Percentiles rank a stretch among this genome's conserved stretches.
Evolutionary conservation across 2,113 vertebrate species (phyloP).

Genomic region (Numida meleagris): DNA sequence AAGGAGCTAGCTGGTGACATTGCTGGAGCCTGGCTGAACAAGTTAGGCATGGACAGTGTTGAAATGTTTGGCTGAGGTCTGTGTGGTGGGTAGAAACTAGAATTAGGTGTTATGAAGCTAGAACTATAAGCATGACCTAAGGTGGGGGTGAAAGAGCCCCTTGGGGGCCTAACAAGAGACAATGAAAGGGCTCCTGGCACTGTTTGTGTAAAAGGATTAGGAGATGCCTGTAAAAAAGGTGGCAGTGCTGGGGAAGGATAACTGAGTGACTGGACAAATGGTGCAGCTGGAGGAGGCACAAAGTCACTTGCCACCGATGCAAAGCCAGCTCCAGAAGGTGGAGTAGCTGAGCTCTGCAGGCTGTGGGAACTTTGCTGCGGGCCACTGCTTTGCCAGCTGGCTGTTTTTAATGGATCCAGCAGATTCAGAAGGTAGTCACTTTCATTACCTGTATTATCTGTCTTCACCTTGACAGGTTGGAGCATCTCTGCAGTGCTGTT

Average conservation of each 20-base stretch:
- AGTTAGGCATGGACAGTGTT: conserved; percentile 79
- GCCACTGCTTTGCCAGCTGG: conserved; percentile 38
- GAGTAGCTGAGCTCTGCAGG: conserved; percentile 4
- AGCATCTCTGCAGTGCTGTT: conserved; percentile 73
- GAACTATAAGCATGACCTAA: conserved; percentile 82
- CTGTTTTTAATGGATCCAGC: conserved; percentile 86
- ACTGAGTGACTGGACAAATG: conserved; percentile 72
- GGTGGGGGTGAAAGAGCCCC: conserved; percentile 78
- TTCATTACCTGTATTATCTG: conserved; percentile 31
- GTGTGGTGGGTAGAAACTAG: conserved; percentile 76
- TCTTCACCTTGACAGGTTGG: conserved; percentile 73
- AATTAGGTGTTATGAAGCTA: conserved; percentile 71
- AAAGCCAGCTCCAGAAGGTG: conserved; percentile 31
- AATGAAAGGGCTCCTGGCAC: conserved; percentile 68
- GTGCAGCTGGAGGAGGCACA: conserved; percentile 26
- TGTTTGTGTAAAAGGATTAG: conserved; percentile 86
- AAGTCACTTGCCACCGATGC: conserved; percentile 40
- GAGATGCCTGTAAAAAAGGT: conserved; percentile 75
- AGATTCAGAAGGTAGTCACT: conserved; percentile 85
- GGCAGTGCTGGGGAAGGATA: conserved; percentile 71
- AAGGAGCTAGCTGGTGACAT: conserved; percentile 68
- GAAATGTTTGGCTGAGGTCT: conserved; percentile 77
- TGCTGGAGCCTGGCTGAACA: conserved; percentile 82
- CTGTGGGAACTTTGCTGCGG: not conserved
- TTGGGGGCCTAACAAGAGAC: conserved; percentile 68